A percentile compares a stretch with the other conserved stretches of the same genome.
These are phyloP conservation scores for Cottoperca gobio DNA, from an alignment of 2,797 vertebrate species.

Conservation along the genomic window DNA sequence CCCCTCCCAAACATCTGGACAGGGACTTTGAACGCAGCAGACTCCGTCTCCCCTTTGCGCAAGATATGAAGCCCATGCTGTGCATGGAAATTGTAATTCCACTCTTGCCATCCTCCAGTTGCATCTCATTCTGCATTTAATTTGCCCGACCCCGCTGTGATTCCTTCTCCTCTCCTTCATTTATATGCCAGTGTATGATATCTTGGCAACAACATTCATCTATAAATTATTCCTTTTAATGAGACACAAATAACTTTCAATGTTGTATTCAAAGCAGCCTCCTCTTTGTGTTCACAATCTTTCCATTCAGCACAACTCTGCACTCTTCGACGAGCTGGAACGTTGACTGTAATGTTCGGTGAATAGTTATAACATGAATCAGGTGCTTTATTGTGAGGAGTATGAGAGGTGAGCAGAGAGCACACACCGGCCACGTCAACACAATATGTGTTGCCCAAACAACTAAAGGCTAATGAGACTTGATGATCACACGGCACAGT, in stretches of 20 bases:
- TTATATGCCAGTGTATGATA: slow-evolving; percentile 20
- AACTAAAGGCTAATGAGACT: slow-evolving; percentile 44
- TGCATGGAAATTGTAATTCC: slow-evolving; percentile 32
- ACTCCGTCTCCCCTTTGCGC: not conserved
- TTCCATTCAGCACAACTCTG: not conserved
- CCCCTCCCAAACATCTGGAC: not conserved
- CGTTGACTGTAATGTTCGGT: not conserved
- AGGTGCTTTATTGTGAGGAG: not conserved
- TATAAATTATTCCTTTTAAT: slow-evolving; percentile 43
- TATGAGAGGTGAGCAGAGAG: not conserved
- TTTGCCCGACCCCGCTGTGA: slow-evolving; percentile 33
- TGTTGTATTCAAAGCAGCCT: slow-evolving; percentile 6
- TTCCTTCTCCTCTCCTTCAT: slow-evolving; percentile 30
- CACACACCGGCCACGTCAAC: slow-evolving; percentile 9
- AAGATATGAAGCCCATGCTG: slow-evolving; percentile 26
- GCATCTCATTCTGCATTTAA: slow-evolving; percentile 27
- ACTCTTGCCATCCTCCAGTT: slow-evolving; percentile 10
- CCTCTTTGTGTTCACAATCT: not conserved
- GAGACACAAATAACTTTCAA: slow-evolving; percentile 11
- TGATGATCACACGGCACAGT: slow-evolving; percentile 3
- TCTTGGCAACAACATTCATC: slow-evolving; percentile 2
- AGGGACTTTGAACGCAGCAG: slow-evolving; percentile 2
- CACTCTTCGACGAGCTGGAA: not conserved
- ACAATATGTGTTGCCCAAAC: slow-evolving; percentile 8
- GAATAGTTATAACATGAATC: not conserved